Percentiles rank a stretch among this genome's conserved stretches.
phyloP scores from a whole-genome alignment of 2,888 invertebrate species.

The Melipona beecheii region DNA sequence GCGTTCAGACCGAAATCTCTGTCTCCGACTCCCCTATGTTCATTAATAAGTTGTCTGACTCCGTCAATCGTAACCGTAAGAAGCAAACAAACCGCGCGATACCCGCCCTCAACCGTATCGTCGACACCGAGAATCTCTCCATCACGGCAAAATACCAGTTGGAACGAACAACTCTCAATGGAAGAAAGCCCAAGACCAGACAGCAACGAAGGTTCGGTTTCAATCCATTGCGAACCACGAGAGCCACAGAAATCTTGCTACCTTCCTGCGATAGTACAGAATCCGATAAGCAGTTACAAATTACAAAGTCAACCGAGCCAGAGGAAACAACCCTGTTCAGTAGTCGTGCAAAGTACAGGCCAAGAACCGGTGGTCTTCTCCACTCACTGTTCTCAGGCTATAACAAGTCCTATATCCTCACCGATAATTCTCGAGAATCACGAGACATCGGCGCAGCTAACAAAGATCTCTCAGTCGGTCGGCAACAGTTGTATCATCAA shows the following conservation, averaged over 20 bases:
- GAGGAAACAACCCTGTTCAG: slow-evolving; percentile 59
- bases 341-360: slow-evolving; percentile 54
- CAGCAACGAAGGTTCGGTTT: slow-evolving; percentile 58
- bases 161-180: slow-evolving; percentile 66
- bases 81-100: slow-evolving; percentile 72
- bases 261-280: slow-evolving; percentile 62
- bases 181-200: slow-evolving; percentile 59
- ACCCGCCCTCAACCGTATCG: slow-evolving; percentile 75
- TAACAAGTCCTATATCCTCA: slow-evolving; percentile 80
- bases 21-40: slow-evolving; percentile 68
- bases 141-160: slow-evolving; percentile 64
- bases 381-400: slow-evolving; percentile 80
- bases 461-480: slow-evolving; percentile 56
- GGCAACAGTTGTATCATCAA: slow-evolving; percentile 60
- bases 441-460: slow-evolving; percentile 62
- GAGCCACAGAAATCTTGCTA: slow-evolving; percentile 64
- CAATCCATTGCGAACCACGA: slow-evolving; percentile 57
- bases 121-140: slow-evolving; percentile 64
- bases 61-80: slow-evolving; percentile 65
- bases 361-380: slow-evolving; percentile 72
- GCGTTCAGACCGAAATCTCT: slow-evolving; percentile 63
- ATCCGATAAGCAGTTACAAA: slow-evolving; percentile 56
- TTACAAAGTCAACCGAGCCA: slow-evolving; percentile 54
- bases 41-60: slow-evolving; percentile 67
- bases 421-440: slow-evolving; percentile 71